phyloP scores from a whole-genome alignment of 2,888 invertebrate species.

The Neuroscelio doddi region DNA sequence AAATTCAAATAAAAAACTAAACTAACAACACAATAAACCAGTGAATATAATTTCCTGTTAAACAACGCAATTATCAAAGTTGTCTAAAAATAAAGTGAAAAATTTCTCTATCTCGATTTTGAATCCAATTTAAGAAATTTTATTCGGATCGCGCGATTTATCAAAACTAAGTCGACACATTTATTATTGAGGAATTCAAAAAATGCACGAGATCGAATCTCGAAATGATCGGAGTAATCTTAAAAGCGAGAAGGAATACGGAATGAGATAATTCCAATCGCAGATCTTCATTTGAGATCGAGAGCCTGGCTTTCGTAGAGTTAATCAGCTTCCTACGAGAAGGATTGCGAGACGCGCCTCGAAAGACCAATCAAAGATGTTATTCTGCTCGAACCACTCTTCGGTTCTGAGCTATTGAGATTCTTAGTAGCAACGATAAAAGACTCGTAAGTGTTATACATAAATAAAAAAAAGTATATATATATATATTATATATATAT shows the following conservation, averaged over 20 bases:
- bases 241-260: conserved; percentile 7
- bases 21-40: too few species aligned
- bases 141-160: too few species aligned
- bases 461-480: background rate
- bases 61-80: too few species aligned
- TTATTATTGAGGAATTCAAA: background rate
- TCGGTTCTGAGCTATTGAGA: conserved; percentile 20
- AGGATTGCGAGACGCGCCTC: conserved; percentile 1
- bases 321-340: conserved; percentile 25
- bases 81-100: too few species aligned
- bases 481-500: conserved; percentile 38
- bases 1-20: too few species aligned
- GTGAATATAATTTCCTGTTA: too few species aligned
- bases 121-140: too few species aligned
- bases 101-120: too few species aligned
- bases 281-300: conserved; percentile 14
- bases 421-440: conserved; percentile 39
- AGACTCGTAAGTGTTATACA: conserved; percentile 31
- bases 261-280: conserved; percentile 16
- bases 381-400: conserved; percentile 16
- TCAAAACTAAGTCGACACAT: too few species aligned
- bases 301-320: conserved; percentile 19
- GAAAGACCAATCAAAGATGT: conserved; percentile 13
- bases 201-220: background rate
- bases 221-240: background rate